Conservation (phyloP, 2,888 invertebrate genomes). For the Cryptus viduatorius region DNA sequence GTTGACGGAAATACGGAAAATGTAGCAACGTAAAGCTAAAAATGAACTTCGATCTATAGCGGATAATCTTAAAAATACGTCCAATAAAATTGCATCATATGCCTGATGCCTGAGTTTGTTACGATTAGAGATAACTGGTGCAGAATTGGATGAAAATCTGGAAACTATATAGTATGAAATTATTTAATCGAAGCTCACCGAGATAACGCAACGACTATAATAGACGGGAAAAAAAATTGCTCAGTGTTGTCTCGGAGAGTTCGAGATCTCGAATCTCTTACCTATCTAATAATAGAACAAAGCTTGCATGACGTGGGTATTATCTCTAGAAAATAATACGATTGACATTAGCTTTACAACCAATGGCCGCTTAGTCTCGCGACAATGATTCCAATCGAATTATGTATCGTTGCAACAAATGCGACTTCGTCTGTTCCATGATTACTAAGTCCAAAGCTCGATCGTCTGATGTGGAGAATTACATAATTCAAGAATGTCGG, state of each 20-base stretch:
- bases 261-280: background rate
- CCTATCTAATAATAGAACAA: background rate
- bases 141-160: background rate
- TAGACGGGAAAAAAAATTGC: background rate
- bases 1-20: slow-evolving; percentile 1
- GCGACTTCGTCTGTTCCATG: background rate
- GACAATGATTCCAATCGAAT: slow-evolving; percentile 10
- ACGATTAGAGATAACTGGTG: no score
- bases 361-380: slow-evolving; percentile 1
- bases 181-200: background rate
- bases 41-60: background rate
- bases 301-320: background rate
- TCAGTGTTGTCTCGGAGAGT: background rate
- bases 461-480: background rate
- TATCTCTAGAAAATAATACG: background rate
- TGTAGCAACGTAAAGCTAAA: slow-evolving; percentile 6
- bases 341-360: background rate
- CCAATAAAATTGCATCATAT: background rate
- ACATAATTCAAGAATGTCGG: background rate
- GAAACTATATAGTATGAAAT: background rate
- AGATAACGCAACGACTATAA: background rate
- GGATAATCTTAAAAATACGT: background rate
- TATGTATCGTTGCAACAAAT: background rate
- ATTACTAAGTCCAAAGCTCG: background rate
- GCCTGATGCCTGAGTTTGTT: no score